Conservation (phyloP, 2,113 vertebrate genomes). For the Leucoraja erinaceus region DNA sequence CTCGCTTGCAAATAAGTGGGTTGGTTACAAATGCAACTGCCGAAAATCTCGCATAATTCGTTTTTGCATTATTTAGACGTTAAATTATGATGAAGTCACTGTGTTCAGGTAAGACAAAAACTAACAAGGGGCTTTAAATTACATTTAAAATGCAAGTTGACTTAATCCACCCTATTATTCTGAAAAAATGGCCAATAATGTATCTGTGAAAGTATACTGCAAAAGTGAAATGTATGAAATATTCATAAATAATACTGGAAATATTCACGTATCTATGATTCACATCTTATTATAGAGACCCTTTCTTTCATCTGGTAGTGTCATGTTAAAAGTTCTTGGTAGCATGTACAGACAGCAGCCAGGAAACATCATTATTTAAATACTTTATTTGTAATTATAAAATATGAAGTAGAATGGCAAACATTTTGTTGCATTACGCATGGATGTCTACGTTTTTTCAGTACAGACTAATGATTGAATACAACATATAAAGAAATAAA, state of each 20-base stretch:
- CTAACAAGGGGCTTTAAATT: neutral
- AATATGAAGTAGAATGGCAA: neutral
- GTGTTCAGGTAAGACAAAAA: neutral
- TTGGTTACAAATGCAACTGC: neutral
- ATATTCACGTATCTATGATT: neutral
- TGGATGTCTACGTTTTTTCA: neutral
- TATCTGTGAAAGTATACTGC: neutral
- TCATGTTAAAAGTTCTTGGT: neutral
- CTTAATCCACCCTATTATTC: neutral
- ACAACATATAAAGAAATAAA: conserved; percentile 19
- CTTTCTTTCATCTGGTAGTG: too few relatives aligned
- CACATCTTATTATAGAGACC: too few relatives aligned
- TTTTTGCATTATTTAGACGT: neutral
- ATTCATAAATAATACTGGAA: neutral
- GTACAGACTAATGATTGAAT: neutral
- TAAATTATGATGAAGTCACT: neutral
- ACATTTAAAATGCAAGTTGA: neutral
- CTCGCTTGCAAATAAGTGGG: neutral
- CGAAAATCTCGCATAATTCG: neutral
- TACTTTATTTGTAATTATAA: conserved; percentile 19
- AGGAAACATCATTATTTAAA: conserved; percentile 7
- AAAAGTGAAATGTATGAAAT: neutral
- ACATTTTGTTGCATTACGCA: neutral
- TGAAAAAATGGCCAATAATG: neutral
- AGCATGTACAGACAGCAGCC: neutral